Conservation (phyloP, 2,888 invertebrate genomes). For the Iselma pallidipennis region DNA sequence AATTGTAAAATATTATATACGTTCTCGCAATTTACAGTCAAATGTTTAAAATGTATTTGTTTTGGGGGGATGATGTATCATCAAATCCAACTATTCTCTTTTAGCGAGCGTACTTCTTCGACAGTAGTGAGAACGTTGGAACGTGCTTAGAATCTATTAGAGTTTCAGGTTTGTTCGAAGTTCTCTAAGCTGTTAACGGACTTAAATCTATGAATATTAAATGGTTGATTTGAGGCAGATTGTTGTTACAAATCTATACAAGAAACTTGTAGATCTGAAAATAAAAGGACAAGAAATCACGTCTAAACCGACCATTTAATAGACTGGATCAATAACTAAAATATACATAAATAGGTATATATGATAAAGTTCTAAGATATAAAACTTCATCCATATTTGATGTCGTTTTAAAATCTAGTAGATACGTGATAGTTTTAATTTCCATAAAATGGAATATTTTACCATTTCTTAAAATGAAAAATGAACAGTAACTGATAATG, state of each 20-base stretch:
- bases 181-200: constrained; percentile 3
- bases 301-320: too few species aligned
- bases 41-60: too few species aligned
- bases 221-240: neutral
- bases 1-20: too few species aligned
- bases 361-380: neutral
- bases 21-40: too few species aligned
- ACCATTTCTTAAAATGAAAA: neutral
- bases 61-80: neutral
- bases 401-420: neutral
- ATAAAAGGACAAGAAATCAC: neutral
- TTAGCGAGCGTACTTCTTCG: neutral
- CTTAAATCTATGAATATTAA: constrained; percentile 2
- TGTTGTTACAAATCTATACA: neutral
- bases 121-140: neutral
- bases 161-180: neutral
- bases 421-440: neutral
- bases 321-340: neutral
- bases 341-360: neutral
- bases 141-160: neutral
- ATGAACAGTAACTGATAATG: neutral
- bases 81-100: too few species aligned
- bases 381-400: neutral
- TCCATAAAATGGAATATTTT: constrained; percentile 3
- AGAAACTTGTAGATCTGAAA: neutral